These are phyloP conservation scores for Acrobasis repandana DNA, from an alignment of 2,888 invertebrate genomes.

Conservation along the genomic window DNA sequence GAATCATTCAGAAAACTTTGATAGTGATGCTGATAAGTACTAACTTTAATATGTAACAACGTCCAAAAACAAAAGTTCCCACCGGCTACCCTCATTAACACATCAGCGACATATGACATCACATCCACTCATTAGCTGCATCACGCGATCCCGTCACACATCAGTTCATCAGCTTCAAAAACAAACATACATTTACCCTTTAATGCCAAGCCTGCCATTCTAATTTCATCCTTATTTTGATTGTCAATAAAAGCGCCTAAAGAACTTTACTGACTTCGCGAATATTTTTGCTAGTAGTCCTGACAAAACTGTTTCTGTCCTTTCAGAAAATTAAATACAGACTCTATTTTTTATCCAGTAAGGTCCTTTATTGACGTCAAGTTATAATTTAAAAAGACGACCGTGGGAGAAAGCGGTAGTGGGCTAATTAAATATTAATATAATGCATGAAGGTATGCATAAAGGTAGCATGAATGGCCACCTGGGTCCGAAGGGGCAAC, in stretches of 20 bases:
- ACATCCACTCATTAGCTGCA: slow-evolving; percentile 60
- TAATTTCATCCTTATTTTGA: background rate
- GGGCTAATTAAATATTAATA: slow-evolving; percentile 75
- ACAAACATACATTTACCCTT: background rate
- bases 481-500: slow-evolving; percentile 18
- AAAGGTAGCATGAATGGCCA: slow-evolving; percentile 49
- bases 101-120: slow-evolving; percentile 65
- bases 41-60: background rate
- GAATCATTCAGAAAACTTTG: background rate
- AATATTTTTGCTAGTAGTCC: slow-evolving; percentile 10
- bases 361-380: background rate
- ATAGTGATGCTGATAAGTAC: slow-evolving; percentile 3
- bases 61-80: slow-evolving; percentile 18
- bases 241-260: background rate
- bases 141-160: too few relatives aligned
- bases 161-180: background rate
- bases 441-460: slow-evolving; percentile 40
- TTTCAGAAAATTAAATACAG: background rate
- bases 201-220: background rate
- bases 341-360: background rate
- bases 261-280: background rate
- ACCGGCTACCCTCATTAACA: slow-evolving; percentile 54
- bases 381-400: slow-evolving; percentile 40
- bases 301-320: slow-evolving; percentile 5
- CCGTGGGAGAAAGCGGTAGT: slow-evolving; percentile 69